Conservation (phyloP, 2,113 vertebrate genomes). For the Lota lota region DNA sequence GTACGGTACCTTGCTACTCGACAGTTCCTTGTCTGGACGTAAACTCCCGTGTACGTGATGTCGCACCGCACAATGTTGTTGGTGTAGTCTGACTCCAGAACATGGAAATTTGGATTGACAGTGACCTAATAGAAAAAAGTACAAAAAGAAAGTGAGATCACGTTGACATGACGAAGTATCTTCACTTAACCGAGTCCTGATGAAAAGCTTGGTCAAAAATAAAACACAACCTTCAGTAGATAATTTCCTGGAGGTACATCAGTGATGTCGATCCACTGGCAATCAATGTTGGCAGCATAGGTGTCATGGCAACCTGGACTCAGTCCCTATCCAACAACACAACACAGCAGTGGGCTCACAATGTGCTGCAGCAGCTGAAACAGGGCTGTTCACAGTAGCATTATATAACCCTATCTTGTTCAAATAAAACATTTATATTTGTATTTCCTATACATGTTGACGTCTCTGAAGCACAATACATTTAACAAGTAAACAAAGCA, state of each 20-base stretch:
- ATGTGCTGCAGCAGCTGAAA: conserved; percentile 8
- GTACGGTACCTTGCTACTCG: conserved; percentile 68
- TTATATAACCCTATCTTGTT: no score
- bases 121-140: conserved; percentile 62
- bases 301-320: conserved; percentile 83
- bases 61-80: conserved; percentile 82
- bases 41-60: conserved; percentile 75
- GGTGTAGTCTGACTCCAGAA: conserved; percentile 77
- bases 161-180: neutral
- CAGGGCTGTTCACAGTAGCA: no score
- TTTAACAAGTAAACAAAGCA: no score
- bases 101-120: conserved; percentile 78
- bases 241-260: conserved; percentile 81
- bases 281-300: conserved; percentile 84
- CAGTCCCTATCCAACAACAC: conserved; percentile 68
- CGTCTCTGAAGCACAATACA: no score
- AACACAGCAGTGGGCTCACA: conserved; percentile 5
- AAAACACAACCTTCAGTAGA: conserved; percentile 71
- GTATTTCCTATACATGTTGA: no score
- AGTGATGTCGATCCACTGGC: conserved; percentile 87
- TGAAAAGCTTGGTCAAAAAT: neutral
- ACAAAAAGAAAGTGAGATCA: neutral
- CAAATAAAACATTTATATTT: no score
- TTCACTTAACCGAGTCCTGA: neutral
- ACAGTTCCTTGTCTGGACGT: conserved; percentile 78